Evolutionary conservation across 2,888 invertebrate genomes (phyloP), one percentile per base, ranked within the genome.

Genomic region (Phoenoteleia sp.): DNA sequence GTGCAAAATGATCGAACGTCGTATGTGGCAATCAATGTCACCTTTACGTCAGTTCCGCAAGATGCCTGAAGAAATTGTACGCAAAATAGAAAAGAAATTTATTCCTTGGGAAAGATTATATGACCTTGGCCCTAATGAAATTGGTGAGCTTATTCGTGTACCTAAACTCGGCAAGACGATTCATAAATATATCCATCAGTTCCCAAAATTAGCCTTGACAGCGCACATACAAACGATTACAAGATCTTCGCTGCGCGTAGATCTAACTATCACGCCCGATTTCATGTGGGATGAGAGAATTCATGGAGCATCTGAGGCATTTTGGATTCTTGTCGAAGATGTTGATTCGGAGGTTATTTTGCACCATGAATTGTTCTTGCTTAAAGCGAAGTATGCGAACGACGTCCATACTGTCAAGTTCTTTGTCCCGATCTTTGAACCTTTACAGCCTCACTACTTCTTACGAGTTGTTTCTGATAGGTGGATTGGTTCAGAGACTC

Each of bases 21-120:
- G 99, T 33, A 99, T 99, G 99, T 99, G 99, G 99, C 99, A 99
- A 94, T 99, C 99, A 0, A 99, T 99, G 99, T 99, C 99, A 1
- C 99, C 99, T 1, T 94, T 99, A 13, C 94, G 99, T 13, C 99
- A 99, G 93, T 99, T 99, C 92, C 96, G 98, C 87, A 99, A 99
- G 93, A 99, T 99, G 96, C 99, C 98, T 0, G 99, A 98, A 91
- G 99, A 99, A 94, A 97, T 98, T 17, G 97, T 99, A 7, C 98
- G 99, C 92, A 99, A 99, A 93, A 96, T 99, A 25, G 99, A 99
- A 93, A 99, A 99, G 95, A 99, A 99, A 90, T 98, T 97, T 93
- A 97, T 98, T 92, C 98, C 98, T 0, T 98, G 98, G 98, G 98
- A 98, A 93, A 95, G 99, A 67, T 95, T 99, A 0, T 99, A 99